Evolutionary conservation across 2,888 invertebrate species (phyloP), one percentile per base, ranked within the genome.

Genomic region (Mactromeris polynyma): DNA sequence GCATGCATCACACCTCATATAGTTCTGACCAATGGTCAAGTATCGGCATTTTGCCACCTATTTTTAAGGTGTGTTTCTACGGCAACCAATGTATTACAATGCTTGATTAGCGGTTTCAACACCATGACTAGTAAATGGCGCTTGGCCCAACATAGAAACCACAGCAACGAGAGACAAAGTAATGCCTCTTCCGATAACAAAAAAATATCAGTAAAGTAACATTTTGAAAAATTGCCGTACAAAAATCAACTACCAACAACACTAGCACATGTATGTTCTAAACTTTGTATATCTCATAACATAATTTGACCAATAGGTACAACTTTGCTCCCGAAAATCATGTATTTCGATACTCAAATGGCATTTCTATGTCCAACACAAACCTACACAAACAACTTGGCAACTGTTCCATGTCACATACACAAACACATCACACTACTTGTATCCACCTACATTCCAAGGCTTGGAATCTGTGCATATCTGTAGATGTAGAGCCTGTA

Each of bases 401-500:
- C 58, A 64, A 64, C 58, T 7, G 26, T 26, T 26, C 9, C n/a
- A 9, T 26, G 58, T 64, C 58, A 26, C 26, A 26, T 26, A 26
- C n/a, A 9, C n/a, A 26, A n/a, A 64, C 26, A n/a, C 26, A n/a
- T 2, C n/a, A 54, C n/a, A 6, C n/a, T n/a, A n/a, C n/a, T n/a
- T 7, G n/a, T 64, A 46, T 46, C n/a, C 19, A n/a, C 82, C 91
- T 84, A 94, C 80, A 94, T 94, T 9, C 93, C 93, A 38, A 94
- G 92, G 80, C 94, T 93, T 11, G 94, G 94, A 64, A 94, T 93
- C 91, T 94, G 94, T 64, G 94, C 93, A 88, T 94, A 94, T 97
- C 99, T 98, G 97, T 99, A 99, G 97, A 99, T 99, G 97, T 99
- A 99, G 93, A 99, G 98, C 91, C 99, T 98, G 94, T 99, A 99